A percentile compares a stretch with the other conserved stretches of the same genome.
Conservation (phyloP, 2,113 vertebrate species). For the Chloropsis hardwickii region DNA sequence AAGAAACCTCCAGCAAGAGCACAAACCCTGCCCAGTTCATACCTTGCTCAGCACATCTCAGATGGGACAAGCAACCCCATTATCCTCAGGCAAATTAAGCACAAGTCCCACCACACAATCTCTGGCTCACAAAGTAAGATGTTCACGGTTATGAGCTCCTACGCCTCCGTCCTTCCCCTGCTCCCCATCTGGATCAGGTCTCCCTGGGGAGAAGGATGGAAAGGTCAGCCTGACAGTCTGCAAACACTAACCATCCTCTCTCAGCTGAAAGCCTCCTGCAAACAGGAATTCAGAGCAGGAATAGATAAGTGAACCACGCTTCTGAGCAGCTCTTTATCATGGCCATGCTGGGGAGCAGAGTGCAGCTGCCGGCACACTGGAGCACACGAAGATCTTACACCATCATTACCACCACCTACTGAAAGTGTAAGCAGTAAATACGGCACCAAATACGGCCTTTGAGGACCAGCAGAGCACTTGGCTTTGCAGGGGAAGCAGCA, state of each 20-base stretch:
- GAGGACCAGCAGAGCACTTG: not conserved
- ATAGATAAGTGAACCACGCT: rapidly evolving
- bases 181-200: not conserved
- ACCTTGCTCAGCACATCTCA: not conserved
- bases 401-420: not conserved
- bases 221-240: constrained; percentile 36
- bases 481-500: not conserved
- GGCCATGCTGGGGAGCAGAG: rapidly evolving
- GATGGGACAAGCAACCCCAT: not conserved
- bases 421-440: not conserved
- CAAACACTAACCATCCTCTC: not conserved
- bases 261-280: not conserved
- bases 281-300: not conserved
- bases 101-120: not conserved
- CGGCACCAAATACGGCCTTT: not conserved
- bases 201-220: not conserved
- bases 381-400: not conserved
- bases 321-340: not conserved
- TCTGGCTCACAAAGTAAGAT: not conserved
- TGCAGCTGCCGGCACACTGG: rapidly evolving
- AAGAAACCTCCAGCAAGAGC: not conserved
- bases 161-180: not conserved
- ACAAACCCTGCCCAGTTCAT: not conserved
- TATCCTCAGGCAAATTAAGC: not conserved
- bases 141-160: not conserved